phyloP scores from a whole-genome alignment of 2,888 invertebrate genomes.

The Nymphalis urticae region DNA sequence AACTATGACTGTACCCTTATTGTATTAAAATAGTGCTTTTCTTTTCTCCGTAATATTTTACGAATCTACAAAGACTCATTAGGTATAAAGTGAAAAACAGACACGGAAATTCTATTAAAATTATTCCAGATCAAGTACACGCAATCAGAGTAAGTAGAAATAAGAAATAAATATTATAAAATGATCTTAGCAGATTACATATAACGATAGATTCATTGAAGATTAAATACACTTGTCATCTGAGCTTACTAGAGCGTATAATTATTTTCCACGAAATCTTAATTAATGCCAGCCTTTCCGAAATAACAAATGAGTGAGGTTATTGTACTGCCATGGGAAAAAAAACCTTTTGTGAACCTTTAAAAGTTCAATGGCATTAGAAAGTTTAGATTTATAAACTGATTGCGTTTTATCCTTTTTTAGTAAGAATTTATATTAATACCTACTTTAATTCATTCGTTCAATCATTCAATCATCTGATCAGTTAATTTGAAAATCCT shows the following conservation, averaged over 20 bases:
- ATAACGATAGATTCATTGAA: neutral
- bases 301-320: neutral
- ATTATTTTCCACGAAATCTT: constrained; percentile 1
- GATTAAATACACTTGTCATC: neutral
- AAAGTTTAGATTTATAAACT: constrained; percentile 4
- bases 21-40: too few species aligned
- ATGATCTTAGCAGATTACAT: neutral
- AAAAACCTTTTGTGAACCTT: constrained; percentile 10
- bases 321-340: constrained; percentile 21
- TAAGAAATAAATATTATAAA: too few species aligned
- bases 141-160: too few species aligned
- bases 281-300: neutral
- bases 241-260: neutral
- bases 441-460: too few species aligned
- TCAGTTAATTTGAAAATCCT: too few species aligned
- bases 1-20: too few species aligned
- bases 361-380: constrained; percentile 16
- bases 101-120: too few species aligned
- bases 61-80: too few species aligned
- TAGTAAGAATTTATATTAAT: neutral
- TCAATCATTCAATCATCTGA: too few species aligned
- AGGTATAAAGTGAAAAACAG: too few species aligned
- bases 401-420: neutral
- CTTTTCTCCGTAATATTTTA: too few species aligned
- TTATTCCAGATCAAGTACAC: too few species aligned